Percentiles rank a stretch among this genome's conserved stretches.
Evolutionary conservation across 2,888 invertebrate genomes (phyloP).

Genomic region (Microchrysa polita): DNA sequence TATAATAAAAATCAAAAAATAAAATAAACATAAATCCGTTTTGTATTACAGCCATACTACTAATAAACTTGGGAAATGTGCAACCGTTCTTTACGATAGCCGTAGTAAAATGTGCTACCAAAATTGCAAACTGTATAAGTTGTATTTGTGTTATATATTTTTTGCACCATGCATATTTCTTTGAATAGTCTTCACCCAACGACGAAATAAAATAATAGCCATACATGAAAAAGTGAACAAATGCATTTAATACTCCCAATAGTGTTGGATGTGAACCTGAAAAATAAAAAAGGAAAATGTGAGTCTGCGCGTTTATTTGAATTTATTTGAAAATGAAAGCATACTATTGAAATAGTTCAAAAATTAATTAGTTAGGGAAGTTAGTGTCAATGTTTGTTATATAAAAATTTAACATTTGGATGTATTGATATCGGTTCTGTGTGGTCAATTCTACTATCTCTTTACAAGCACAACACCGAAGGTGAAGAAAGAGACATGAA

Average conservation of each 20-base stretch:
- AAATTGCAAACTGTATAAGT: slow-evolving; percentile 65
- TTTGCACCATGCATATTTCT: slow-evolving; percentile 80
- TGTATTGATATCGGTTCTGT: no score
- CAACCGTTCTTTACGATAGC: slow-evolving; percentile 54
- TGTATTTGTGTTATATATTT: slow-evolving; percentile 82
- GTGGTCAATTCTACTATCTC: no score
- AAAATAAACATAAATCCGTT: slow-evolving; percentile 63
- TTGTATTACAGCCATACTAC: slow-evolving; percentile 58
- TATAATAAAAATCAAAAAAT: slow-evolving; percentile 62
- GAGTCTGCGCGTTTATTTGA: no score
- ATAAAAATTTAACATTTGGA: no score
- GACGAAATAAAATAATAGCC: slow-evolving; percentile 80
- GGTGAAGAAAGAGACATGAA: no score
- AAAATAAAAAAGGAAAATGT: no score
- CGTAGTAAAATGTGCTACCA: slow-evolving; percentile 26
- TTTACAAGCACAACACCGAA: no score
- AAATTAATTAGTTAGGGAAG: no score
- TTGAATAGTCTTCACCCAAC: slow-evolving; percentile 72
- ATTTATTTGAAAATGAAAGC: no score
- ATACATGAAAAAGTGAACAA: slow-evolving; percentile 88
- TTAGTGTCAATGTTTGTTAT: no score
- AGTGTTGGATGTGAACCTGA: slow-evolving; percentile 76
- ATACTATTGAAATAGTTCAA: no score
- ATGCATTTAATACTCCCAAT: slow-evolving; percentile 76
- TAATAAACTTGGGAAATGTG: slow-evolving; percentile 55